Percentiles rank a stretch among this genome's conserved stretches.
Conservation (phyloP, 2,113 vertebrate species). For the Ictidomys tridecemlineatus region DNA sequence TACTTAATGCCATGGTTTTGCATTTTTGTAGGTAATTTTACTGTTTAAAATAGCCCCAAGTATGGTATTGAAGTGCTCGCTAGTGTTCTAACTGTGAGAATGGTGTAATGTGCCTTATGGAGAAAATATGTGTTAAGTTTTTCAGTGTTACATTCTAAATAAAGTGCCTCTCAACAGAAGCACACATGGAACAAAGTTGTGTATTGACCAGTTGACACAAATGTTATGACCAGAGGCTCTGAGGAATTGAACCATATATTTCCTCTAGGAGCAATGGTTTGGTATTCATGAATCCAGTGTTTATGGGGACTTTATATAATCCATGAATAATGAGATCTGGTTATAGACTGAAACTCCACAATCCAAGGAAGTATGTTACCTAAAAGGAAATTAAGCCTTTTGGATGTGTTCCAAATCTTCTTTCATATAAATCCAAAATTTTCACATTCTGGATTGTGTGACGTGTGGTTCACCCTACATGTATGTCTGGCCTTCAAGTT, state of each 20-base stretch:
- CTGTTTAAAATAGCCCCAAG: neutral
- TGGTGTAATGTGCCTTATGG: neutral
- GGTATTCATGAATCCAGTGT: neutral
- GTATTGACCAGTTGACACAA: neutral
- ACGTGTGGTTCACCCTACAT: neutral
- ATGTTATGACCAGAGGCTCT: neutral
- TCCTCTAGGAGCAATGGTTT: neutral
- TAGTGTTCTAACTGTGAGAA: neutral
- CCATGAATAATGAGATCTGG: neutral
- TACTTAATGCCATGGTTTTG: neutral
- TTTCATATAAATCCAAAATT: neutral
- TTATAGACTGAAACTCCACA: neutral
- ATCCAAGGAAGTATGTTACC: neutral
- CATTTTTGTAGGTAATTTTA: neutral
- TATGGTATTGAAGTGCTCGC: neutral
- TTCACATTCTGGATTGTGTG: neutral
- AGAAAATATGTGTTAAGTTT: too few relatives aligned
- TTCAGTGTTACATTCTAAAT: neutral
- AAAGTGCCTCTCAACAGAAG: neutral
- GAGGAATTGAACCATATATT: neutral
- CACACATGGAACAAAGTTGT: neutral
- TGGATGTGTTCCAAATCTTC: neutral
- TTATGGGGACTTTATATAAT: neutral
- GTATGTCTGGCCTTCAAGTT: neutral
- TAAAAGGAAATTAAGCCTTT: neutral